Conservation (phyloP, 1,140 invertebrate species). For the Belonocnema kinseyi region DNA sequence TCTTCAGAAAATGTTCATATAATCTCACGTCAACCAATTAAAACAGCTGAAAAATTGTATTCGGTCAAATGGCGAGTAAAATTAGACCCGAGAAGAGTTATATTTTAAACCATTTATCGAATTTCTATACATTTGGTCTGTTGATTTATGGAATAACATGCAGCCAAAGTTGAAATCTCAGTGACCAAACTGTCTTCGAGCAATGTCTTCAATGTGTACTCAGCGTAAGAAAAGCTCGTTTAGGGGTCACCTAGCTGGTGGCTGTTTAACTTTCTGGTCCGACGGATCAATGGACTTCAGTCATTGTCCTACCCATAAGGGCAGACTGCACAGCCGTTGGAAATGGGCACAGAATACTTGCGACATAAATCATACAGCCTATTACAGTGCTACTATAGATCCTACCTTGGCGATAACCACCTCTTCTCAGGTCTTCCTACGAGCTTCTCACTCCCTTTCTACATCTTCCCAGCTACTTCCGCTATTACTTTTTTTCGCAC, state of each 20-base stretch:
- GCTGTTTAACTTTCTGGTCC: conserved; percentile 3
- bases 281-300: conserved; percentile 58
- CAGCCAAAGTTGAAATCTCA: not conserved
- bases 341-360: conserved; percentile 55
- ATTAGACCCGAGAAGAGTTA: too few relatives aligned
- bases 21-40: too few relatives aligned
- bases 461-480: conserved; percentile 36
- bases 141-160: not conserved
- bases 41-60: too few relatives aligned
- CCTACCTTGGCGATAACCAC: conserved; percentile 60
- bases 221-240: not conserved
- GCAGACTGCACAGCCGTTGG: conserved; percentile 50
- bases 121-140: not conserved
- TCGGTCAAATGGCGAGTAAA: too few relatives aligned
- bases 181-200: not conserved
- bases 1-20: too few relatives aligned
- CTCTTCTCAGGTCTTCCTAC: conserved; percentile 41
- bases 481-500: conserved; percentile 18
- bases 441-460: conserved; percentile 40
- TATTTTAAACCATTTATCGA: not conserved
- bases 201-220: not conserved
- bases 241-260: not conserved
- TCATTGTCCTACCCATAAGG: conserved; percentile 59
- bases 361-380: conserved; percentile 72
- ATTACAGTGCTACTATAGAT: conserved; percentile 70